These are phyloP conservation scores for Penaeus chinensis DNA, from an alignment of 1,140 invertebrate species.

Conservation along the genomic window DNA sequence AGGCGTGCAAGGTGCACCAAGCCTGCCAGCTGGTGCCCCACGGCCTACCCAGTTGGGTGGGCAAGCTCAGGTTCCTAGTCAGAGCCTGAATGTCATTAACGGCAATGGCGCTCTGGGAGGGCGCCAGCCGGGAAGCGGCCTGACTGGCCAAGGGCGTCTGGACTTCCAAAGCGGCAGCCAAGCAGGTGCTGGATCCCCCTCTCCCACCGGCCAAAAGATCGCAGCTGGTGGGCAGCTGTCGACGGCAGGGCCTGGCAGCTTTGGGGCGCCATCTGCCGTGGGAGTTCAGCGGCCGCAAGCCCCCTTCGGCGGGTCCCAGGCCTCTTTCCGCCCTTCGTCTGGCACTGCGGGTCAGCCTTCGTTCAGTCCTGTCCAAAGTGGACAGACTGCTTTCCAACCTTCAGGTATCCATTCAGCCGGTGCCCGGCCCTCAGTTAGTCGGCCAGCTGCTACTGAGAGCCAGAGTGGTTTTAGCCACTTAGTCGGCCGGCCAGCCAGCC, in stretches of 20 bases:
- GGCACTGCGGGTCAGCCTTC: background rate
- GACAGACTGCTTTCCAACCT: no score
- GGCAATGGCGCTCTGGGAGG: background rate
- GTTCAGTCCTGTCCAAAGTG: background rate
- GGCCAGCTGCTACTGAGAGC: no score
- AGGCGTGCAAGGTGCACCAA: background rate
- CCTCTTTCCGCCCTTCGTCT: no score
- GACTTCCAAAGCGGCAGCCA: constrained; percentile 13
- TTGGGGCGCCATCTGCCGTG: background rate
- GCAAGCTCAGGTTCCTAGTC: background rate
- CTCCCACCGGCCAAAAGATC: background rate
- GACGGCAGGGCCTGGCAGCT: no score
- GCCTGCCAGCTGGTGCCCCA: background rate
- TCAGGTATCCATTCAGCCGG: no score
- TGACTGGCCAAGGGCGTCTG: background rate
- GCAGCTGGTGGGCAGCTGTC: background rate
- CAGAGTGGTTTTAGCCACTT: no score
- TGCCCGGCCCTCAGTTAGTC: no score
- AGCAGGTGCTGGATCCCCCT: background rate
- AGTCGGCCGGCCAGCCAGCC: no score
- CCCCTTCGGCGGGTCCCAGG: background rate
- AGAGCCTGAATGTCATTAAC: background rate
- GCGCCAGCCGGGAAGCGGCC: background rate
- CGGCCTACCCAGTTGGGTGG: background rate
- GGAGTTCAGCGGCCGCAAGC: background rate